A percentile compares a stretch with the other conserved stretches of the same genome.
phyloP scores from a whole-genome alignment of 2,888 invertebrate genomes.

The Thereva nobilitata region DNA sequence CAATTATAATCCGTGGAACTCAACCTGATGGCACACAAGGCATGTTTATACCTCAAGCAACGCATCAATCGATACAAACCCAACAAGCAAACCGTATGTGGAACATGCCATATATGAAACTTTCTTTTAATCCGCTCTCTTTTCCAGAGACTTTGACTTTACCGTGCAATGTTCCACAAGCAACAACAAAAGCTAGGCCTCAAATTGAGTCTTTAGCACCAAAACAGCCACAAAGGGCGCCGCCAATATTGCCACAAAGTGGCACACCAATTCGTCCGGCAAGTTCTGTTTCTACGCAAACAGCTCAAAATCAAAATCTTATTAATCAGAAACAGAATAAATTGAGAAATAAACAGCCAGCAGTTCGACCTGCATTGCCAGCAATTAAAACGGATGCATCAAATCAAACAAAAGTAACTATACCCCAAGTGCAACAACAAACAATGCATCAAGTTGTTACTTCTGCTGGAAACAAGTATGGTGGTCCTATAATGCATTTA shows the following conservation, averaged over 20 bases:
- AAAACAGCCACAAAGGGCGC: slow-evolving; percentile 51
- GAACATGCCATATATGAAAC: neutral
- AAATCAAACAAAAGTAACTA: slow-evolving; percentile 63
- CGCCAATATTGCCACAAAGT: slow-evolving; percentile 67
- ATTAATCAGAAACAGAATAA: slow-evolving; percentile 64
- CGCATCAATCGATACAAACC: slow-evolving; percentile 63
- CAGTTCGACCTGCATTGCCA: slow-evolving; percentile 70
- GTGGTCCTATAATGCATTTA: slow-evolving; percentile 18
- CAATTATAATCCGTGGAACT: slow-evolving; percentile 75
- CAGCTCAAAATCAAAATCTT: slow-evolving; percentile 60
- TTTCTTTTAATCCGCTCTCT: neutral
- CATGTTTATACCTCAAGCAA: slow-evolving; percentile 80
- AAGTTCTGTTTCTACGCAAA: slow-evolving; percentile 85
- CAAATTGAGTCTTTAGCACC: slow-evolving; percentile 63
- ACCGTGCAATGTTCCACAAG: slow-evolving; percentile 55
- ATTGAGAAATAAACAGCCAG: slow-evolving; percentile 71
- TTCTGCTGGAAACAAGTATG: slow-evolving; percentile 61
- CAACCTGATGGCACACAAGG: slow-evolving; percentile 73
- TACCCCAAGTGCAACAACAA: slow-evolving; percentile 48
- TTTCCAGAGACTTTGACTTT: slow-evolving; percentile 52
- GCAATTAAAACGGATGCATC: slow-evolving; percentile 67
- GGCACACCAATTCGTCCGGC: slow-evolving; percentile 69
- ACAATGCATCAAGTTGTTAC: slow-evolving; percentile 60
- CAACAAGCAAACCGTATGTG: slow-evolving; percentile 68
- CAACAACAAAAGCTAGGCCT: slow-evolving; percentile 59